These are phyloP conservation scores for Serripes groenlandicus DNA, from an alignment of 2,888 invertebrate species.

Conservation along the genomic window DNA sequence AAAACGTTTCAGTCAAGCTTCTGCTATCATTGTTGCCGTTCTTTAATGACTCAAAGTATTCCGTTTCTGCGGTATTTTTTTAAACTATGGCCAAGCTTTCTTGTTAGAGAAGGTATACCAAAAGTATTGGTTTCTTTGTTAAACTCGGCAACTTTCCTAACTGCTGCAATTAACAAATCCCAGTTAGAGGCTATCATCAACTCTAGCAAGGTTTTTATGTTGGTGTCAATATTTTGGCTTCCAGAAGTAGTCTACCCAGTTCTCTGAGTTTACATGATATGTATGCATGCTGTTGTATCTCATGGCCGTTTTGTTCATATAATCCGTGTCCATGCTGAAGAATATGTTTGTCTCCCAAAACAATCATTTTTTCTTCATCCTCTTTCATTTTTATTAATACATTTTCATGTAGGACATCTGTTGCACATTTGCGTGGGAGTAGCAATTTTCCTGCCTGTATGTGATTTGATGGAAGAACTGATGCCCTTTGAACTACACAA, in stretches of 20 bases:
- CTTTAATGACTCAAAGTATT: background rate
- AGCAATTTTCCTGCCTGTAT: background rate
- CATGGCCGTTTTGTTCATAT: slow-evolving; percentile 32
- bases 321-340: slow-evolving; percentile 24
- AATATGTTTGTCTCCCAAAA: slow-evolving; percentile 15
- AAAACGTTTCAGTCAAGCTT: background rate
- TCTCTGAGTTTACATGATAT: slow-evolving; percentile 31
- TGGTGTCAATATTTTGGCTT: background rate
- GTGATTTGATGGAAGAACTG: background rate
- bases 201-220: slow-evolving; percentile 18
- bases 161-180: slow-evolving; percentile 23
- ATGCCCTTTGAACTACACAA: background rate
- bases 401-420: slow-evolving; percentile 10
- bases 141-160: slow-evolving; percentile 37
- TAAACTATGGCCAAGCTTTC: slow-evolving; percentile 38
- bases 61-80: slow-evolving; percentile 34
- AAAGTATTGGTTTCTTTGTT: slow-evolving; percentile 5
- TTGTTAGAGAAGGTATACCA: slow-evolving; percentile 24
- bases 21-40: background rate
- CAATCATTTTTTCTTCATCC: slow-evolving; percentile 30
- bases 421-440: background rate
- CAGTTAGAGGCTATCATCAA: slow-evolving; percentile 22
- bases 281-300: slow-evolving; percentile 21
- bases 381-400: too few relatives aligned
- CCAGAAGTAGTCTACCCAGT: slow-evolving; percentile 20